These are phyloP conservation scores for Hippolais icterina DNA, from an alignment of 2,113 vertebrate genomes.

Conservation along the genomic window DNA sequence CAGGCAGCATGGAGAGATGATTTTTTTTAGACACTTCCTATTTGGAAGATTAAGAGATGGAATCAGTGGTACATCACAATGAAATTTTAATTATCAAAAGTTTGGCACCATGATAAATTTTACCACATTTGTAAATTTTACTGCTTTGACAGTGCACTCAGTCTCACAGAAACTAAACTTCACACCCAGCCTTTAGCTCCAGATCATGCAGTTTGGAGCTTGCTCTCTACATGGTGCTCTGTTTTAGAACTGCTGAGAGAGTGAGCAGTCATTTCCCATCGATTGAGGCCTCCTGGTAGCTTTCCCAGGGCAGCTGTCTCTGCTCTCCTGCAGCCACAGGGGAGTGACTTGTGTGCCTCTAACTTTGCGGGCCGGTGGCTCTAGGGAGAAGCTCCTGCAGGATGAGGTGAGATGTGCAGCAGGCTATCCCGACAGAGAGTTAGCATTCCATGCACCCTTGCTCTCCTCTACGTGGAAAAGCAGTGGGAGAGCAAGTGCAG, in stretches of 20 bases:
- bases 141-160: not conserved
- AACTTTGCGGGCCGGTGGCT: not conserved
- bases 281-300: not conserved
- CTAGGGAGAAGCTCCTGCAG: not conserved
- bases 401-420: not conserved
- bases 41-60: constrained; percentile 26
- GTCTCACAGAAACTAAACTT: not conserved
- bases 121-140: not conserved
- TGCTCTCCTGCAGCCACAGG: not conserved
- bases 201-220: not conserved
- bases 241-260: not conserved
- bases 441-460: not conserved
- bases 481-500: not conserved
- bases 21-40: not conserved
- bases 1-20: not conserved
- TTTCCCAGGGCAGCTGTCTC: not conserved
- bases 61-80: not conserved
- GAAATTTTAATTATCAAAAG: constrained; percentile 23
- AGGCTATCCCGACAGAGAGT: not conserved
- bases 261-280: not conserved
- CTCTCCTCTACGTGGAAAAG: not conserved
- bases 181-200: not conserved
- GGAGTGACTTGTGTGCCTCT: not conserved
- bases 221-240: not conserved
- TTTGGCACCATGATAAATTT: not conserved